Percentiles rank a stretch among this genome's conserved stretches.
phyloP scores from a whole-genome alignment of 2,113 vertebrate species.

The Cinclus cinclus region DNA sequence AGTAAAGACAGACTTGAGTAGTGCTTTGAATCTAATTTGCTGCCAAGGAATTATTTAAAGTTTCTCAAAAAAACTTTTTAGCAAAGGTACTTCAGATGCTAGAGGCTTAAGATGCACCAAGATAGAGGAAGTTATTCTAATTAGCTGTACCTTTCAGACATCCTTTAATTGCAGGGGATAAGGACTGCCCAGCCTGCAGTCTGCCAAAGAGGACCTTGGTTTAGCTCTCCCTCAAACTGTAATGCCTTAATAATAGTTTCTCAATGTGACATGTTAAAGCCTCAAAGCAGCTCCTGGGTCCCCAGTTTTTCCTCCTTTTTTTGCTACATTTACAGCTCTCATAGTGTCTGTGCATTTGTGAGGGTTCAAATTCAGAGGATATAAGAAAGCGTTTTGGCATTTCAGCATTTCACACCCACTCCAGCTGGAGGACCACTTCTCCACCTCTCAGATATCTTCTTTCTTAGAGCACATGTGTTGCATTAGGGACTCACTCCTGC shows the following conservation, averaged over 20 bases:
- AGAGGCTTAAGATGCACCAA: not conserved
- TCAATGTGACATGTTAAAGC: not conserved
- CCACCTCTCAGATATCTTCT: not conserved
- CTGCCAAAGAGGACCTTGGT: not conserved
- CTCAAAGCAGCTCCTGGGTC: not conserved
- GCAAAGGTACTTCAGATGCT: not conserved
- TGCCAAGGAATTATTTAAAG: not conserved
- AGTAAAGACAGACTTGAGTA: not conserved
- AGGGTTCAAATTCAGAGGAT: not conserved
- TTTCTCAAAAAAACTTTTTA: not conserved
- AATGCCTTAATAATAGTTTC: not conserved
- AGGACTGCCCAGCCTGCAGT: not conserved
- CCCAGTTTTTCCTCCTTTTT: not conserved
- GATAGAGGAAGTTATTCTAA: not conserved
- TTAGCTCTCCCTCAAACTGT: accelerated
- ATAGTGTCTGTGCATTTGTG: not conserved
- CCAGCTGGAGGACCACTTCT: not conserved
- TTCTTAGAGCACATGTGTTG: accelerated
- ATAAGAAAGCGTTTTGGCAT: not conserved
- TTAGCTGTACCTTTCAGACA: not conserved
- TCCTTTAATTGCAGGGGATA: not conserved
- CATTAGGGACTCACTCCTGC: not conserved
- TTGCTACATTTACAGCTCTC: not conserved
- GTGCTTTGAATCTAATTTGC: not conserved
- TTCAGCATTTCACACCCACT: not conserved